Base-by-base conservation (phyloP, 2,113 vertebrate genomes). In the Corythornis madagascariensis region DNA sequence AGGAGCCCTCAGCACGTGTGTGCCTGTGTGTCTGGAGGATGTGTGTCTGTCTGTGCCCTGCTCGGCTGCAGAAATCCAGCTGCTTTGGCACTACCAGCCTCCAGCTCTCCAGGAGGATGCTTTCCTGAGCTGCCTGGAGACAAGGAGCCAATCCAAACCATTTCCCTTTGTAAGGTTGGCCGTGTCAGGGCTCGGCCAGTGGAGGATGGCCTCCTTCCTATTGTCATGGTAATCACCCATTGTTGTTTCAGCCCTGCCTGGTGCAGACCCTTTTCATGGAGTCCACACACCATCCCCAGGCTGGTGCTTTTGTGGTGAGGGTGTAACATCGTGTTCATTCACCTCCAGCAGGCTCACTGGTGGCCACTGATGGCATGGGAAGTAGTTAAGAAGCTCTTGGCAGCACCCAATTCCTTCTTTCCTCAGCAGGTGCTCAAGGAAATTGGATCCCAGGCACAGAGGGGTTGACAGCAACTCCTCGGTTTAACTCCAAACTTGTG, bases 71-170 rank as follows among this genome's bases (percentile, higher is more conserved):
- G 92, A 91, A 95, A 91, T 83, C 91, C 95, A 93, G 87, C 96
- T 95, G 92, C 60, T 96, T 94, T 96, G 95, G 94, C 87, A 94
- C 89, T 95, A 95, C 40, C 87, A 92, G 92, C 78, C 86, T 93
- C 87, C 15, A 1, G 87, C 82, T 91, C 82, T 95, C 89, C 84
- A 87, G 86, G 84, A 95, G 81, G 73, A 92, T 63, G 80, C 89
- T 92, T 96, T 92, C 64, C 78, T 70, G 78, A 83, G 84, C 91
- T 85, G 82, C 86, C 87, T 90, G 89, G 78, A 82, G 95, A 91
- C 83, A 89, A 67, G 78, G 73, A 77, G 78, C 87, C 87, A 80
- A 70, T 91, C 84, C 94, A 83, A 69, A 91, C 81, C 60, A 60
- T 94, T 92, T 85, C 67, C 64, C 89, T 92, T 66, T 60, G 14